Conservation (phyloP, 2,797 vertebrate genomes). For the Neosilurus mollespiculum region DNA sequence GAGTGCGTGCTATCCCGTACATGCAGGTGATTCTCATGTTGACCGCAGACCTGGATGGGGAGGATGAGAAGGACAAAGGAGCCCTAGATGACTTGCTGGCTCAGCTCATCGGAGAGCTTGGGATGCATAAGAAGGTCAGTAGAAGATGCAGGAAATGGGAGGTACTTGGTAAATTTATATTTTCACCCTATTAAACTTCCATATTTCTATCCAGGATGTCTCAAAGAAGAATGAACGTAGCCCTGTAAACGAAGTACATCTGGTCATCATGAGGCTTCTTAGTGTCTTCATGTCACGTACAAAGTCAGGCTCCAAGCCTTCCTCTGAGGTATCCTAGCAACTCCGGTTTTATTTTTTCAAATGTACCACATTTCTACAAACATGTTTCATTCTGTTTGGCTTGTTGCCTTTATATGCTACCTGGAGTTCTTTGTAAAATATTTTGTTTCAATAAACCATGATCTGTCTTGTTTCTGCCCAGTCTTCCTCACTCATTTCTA, state of each 20-base stretch:
- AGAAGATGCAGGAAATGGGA: neutral
- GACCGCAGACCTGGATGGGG: slow-evolving; percentile 95
- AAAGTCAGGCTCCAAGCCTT: slow-evolving; percentile 95
- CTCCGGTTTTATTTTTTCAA: neutral
- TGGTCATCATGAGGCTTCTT: slow-evolving; percentile 96
- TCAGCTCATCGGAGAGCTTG: slow-evolving; percentile 91
- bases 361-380: neutral
- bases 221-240: slow-evolving; percentile 95
- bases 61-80: slow-evolving; percentile 98
- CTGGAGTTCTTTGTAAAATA: neutral
- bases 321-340: slow-evolving; percentile 83
- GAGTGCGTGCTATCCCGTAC: slow-evolving; percentile 95
- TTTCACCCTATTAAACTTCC: neutral
- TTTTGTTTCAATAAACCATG: neutral
- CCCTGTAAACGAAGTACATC: slow-evolving; percentile 91
- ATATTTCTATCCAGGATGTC: slow-evolving; percentile 79
- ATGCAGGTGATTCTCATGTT: slow-evolving; percentile 99
- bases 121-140: slow-evolving; percentile 94
- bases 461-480: slow-evolving; percentile 53
- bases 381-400: neutral
- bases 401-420: neutral
- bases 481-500: slow-evolving; percentile 97
- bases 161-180: neutral
- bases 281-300: slow-evolving; percentile 99
- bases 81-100: slow-evolving; percentile 92